phyloP scores from a whole-genome alignment of 2,113 vertebrate species.

The Climacteris rufus region DNA sequence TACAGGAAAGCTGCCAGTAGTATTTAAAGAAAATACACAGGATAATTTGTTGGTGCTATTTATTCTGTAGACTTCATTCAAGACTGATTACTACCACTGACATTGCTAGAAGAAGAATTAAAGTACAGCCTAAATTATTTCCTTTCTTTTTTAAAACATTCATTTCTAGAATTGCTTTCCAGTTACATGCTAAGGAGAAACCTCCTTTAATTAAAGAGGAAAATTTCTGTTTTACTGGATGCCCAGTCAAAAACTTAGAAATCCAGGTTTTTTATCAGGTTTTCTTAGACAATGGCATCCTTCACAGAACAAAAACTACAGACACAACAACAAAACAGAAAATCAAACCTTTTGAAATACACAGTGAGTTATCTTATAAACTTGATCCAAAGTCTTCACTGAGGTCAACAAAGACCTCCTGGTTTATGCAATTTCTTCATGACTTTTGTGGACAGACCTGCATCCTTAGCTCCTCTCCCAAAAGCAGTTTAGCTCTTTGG shows the following conservation, averaged over 20 bases:
- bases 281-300: background rate
- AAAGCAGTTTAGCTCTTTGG: background rate
- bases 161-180: background rate
- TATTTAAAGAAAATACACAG: background rate
- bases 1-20: background rate
- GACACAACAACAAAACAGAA: background rate
- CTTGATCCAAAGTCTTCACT: background rate
- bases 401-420: background rate
- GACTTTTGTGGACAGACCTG: background rate
- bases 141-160: background rate
- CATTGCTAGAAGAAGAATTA: background rate
- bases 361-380: background rate
- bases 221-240: background rate
- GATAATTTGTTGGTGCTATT: background rate
- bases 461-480: background rate
- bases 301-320: background rate
- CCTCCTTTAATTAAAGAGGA: background rate
- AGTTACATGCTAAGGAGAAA: background rate
- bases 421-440: background rate
- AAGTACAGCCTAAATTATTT: background rate
- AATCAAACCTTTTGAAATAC: background rate
- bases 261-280: background rate
- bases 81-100: background rate
- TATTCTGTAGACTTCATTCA: background rate
- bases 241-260: background rate